These are phyloP conservation scores for Tolypeutes matacus DNA, from an alignment of 2,797 vertebrate genomes.

Conservation along the genomic window DNA sequence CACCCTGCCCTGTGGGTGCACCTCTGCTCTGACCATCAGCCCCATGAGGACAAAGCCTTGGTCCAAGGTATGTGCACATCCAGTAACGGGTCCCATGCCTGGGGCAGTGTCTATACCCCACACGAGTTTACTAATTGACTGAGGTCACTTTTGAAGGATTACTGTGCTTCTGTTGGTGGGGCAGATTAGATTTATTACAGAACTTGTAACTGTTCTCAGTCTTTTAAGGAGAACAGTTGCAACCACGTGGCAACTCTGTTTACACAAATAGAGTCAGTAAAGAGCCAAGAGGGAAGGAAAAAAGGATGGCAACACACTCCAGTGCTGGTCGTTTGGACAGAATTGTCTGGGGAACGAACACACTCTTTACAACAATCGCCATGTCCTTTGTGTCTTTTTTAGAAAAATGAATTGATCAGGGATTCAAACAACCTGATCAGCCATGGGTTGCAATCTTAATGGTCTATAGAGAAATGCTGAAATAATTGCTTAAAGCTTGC, in stretches of 20 bases:
- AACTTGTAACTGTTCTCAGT: background rate
- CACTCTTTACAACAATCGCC: background rate
- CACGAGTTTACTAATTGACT: background rate
- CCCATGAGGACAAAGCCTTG: background rate
- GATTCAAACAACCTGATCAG: no score
- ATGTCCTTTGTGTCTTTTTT: background rate
- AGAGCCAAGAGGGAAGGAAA: background rate
- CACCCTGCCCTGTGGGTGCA: accelerated
- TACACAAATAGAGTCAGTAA: background rate
- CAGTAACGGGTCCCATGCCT: background rate
- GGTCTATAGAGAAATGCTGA: background rate
- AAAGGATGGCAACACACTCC: background rate
- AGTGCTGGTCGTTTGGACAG: background rate
- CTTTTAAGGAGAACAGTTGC: background rate
- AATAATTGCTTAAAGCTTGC: background rate
- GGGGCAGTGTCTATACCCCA: background rate
- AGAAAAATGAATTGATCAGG: background rate
- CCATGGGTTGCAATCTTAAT: background rate
- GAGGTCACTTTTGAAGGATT: background rate
- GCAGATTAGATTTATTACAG: background rate
- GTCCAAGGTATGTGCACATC: no score
- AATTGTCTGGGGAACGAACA: background rate
- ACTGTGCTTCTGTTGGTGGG: background rate
- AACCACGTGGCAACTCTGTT: background rate
- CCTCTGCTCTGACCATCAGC: background rate